Evolutionary conservation across 2,888 invertebrate genomes (phyloP).

Genomic region (Acronicta aceris): DNA sequence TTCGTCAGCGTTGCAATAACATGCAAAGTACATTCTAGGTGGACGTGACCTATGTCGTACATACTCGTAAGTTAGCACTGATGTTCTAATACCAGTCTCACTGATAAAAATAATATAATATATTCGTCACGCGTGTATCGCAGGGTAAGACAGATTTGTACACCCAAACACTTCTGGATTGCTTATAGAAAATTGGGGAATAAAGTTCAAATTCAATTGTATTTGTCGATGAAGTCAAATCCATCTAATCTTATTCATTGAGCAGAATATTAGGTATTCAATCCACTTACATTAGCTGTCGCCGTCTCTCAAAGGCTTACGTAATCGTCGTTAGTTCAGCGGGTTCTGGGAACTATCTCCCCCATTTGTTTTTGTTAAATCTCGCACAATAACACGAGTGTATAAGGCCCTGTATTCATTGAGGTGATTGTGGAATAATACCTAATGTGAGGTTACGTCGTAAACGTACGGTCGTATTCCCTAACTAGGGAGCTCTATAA

Average conservation of each 20-base stretch:
- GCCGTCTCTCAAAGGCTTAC: conserved; percentile 55
- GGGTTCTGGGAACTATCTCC: conserved; percentile 54
- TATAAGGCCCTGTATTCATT: conserved; percentile 9
- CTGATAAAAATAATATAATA: no score
- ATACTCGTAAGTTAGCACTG: no score
- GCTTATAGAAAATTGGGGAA: no score
- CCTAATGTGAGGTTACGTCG: background rate
- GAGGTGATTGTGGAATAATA: background rate
- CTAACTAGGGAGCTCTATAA: no score
- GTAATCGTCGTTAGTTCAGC: conserved; percentile 56
- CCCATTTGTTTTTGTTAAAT: conserved; percentile 68
- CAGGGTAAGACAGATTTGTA: no score
- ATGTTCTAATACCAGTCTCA: no score
- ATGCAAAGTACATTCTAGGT: no score
- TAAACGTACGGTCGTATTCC: no score
- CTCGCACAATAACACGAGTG: conserved; percentile 55
- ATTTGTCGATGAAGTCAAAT: conserved; percentile 6
- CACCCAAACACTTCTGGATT: no score
- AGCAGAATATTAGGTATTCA: conserved; percentile 28
- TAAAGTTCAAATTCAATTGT: background rate
- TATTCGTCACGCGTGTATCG: no score
- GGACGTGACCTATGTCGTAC: no score
- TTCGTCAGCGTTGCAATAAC: no score
- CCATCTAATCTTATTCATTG: conserved; percentile 18
- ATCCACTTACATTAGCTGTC: conserved; percentile 47